Percentiles rank a stretch among this genome's conserved stretches.
phyloP scores from a whole-genome alignment of 2,888 invertebrate genomes.

The Poecilobothrus nobilitatus region DNA sequence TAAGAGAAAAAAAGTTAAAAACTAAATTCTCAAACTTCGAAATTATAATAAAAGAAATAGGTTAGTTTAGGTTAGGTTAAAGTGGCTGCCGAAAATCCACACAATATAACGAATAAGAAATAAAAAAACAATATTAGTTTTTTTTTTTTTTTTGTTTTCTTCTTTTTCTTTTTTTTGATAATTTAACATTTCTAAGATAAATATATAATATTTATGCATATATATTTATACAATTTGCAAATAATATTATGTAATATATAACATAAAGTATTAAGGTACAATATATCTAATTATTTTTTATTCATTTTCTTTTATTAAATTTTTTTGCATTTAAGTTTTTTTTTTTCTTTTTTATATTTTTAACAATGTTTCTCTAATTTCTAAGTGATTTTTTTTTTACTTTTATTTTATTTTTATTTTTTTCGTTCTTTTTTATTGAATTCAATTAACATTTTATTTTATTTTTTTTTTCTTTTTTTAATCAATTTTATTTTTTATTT shows the following conservation, averaged over 20 bases:
- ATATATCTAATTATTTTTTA: background rate
- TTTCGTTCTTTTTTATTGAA: background rate
- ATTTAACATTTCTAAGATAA: constrained; percentile 4
- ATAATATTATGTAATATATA: background rate
- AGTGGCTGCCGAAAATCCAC: too few species aligned
- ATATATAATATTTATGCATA: background rate
- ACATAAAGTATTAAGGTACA: background rate
- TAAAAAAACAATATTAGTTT: too few species aligned
- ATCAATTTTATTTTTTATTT: background rate
- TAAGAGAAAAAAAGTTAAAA: too few species aligned
- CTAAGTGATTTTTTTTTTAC: background rate
- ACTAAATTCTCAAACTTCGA: too few species aligned
- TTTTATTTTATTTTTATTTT: background rate
- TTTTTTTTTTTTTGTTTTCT: background rate
- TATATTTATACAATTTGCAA: background rate
- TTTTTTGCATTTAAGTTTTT: too few species aligned
- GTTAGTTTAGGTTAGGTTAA: too few species aligned
- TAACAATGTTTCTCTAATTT: too few species aligned
- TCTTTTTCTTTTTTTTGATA: background rate
- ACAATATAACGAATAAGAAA: too few species aligned
- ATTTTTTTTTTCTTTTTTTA: constrained; percentile 4
- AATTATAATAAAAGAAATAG: too few species aligned
- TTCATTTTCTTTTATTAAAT: background rate
- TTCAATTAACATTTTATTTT: too few species aligned
- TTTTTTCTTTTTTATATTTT: too few species aligned